These are phyloP conservation scores for Lophotis ruficrista DNA, from an alignment of 2,113 vertebrate species.

Conservation along the genomic window DNA sequence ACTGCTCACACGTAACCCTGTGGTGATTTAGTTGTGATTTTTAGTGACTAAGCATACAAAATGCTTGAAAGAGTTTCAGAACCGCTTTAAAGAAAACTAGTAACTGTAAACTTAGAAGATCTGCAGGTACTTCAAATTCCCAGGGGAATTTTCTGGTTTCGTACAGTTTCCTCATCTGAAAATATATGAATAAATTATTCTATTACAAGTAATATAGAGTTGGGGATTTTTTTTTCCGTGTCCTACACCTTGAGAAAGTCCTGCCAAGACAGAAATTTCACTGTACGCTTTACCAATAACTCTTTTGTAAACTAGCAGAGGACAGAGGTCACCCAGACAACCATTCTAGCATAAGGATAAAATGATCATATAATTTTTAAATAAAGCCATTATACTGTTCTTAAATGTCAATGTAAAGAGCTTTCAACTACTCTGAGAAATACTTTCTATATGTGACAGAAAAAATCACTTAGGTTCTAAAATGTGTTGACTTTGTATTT, in stretches of 20 bases:
- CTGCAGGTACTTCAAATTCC: no score
- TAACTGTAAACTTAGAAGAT: not conserved
- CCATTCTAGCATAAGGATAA: not conserved
- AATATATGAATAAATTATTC: not conserved
- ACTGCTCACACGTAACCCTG: constrained; percentile 19
- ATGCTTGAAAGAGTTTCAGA: constrained; percentile 10
- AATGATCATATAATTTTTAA: not conserved
- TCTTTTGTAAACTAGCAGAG: not conserved
- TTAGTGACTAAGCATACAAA: constrained; percentile 45
- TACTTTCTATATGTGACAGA: not conserved
- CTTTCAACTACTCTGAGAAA: not conserved
- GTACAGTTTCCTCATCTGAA: not conserved
- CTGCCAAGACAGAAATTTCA: not conserved
- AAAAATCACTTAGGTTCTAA: not conserved
- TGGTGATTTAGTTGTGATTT: constrained; percentile 33
- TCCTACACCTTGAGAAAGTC: not conserved
- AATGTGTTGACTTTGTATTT: not conserved
- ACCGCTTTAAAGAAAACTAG: constrained; percentile 38
- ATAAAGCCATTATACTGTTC: not conserved
- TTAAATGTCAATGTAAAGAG: not conserved
- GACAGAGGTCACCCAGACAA: not conserved
- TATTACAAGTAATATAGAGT: not conserved
- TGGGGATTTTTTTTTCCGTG: not conserved
- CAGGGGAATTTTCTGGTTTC: not conserved
- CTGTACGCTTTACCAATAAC: not conserved